phyloP scores from a whole-genome alignment of 2,113 vertebrate genomes.

The Vireo altiloquus region DNA sequence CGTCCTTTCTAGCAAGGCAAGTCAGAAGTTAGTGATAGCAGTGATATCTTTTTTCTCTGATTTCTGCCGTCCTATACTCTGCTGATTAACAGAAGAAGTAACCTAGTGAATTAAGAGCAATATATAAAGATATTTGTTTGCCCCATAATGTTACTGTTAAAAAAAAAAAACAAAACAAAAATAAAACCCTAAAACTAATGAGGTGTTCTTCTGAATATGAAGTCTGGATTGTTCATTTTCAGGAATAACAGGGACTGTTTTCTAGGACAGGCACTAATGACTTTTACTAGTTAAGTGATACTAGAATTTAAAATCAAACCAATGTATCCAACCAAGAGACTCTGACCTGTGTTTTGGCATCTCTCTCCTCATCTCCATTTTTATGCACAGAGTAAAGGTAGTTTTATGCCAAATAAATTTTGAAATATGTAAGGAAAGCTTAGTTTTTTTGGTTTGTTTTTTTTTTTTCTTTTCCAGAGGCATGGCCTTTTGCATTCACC shows the following conservation, averaged over 20 bases:
- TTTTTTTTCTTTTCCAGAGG: too few relatives aligned
- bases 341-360: background rate
- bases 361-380: background rate
- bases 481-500: fast-evolving
- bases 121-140: background rate
- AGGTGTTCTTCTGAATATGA: background rate
- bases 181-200: background rate
- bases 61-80: background rate
- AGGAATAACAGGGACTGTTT: background rate
- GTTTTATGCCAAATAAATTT: background rate
- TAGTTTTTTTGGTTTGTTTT: background rate
- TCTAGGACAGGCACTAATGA: background rate
- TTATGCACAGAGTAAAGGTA: background rate
- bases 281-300: background rate
- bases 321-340: background rate
- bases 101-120: background rate
- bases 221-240: background rate
- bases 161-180: background rate
- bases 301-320: background rate
- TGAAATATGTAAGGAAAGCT: background rate
- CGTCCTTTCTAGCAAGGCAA: background rate
- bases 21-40: background rate
- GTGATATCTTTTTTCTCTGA: background rate
- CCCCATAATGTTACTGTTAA: too few relatives aligned
- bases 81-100: background rate